Evolutionary conservation across 2,797 vertebrate genomes (phyloP).

Genomic region (Caiman crocodilus): DNA sequence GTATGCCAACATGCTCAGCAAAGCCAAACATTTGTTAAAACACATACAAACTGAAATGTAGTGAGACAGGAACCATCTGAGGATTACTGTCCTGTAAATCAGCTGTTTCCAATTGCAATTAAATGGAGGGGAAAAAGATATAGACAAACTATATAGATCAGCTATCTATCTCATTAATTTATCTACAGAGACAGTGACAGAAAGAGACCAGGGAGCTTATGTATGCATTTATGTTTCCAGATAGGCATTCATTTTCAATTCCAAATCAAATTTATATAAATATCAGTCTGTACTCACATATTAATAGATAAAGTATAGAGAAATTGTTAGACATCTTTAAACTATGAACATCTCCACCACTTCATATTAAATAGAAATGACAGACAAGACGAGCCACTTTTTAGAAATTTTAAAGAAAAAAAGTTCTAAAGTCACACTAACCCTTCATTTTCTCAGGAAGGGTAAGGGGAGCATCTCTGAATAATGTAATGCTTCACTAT

Average conservation of each 20-base stretch:
- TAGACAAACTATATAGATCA: accelerated
- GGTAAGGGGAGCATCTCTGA: background rate
- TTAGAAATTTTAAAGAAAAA: background rate
- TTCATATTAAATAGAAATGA: background rate
- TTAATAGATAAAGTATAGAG: background rate
- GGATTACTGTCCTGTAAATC: slow-evolving; percentile 62
- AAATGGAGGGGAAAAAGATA: background rate
- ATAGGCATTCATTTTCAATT: background rate
- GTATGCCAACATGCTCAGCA: slow-evolving; percentile 72
- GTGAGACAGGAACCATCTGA: slow-evolving; percentile 70
- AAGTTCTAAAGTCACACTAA: background rate
- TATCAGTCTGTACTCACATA: background rate
- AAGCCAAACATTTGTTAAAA: slow-evolving; percentile 80
- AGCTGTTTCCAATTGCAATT: slow-evolving; percentile 38
- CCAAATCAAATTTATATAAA: background rate
- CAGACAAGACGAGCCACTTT: background rate
- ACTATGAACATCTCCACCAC: background rate
- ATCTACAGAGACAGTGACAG: background rate
- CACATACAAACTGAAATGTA: slow-evolving; percentile 77
- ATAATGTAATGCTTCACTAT: background rate
- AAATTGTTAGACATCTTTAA: background rate
- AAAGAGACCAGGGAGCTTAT: accelerated
- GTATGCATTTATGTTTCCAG: accelerated
- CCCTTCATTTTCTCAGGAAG: background rate
- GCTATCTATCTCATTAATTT: background rate